Evolutionary conservation across 2,113 vertebrate species (phyloP), one percentile per base, ranked within the genome.

Genomic region (Calyptommatus sinebrachiatus): DNA sequence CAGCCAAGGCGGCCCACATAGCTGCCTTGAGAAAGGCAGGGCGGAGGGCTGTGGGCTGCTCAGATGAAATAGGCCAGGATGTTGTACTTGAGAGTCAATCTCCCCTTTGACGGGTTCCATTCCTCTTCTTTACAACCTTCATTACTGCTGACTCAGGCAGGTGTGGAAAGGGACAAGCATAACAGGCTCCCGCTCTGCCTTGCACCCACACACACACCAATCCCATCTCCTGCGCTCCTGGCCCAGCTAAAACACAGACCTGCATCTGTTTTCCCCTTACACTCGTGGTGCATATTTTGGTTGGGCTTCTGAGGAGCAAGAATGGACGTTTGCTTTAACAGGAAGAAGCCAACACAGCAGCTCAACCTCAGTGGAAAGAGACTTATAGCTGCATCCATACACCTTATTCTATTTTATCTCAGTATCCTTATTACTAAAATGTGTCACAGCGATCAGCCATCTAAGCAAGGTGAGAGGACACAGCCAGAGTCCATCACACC

Each of bases 1-100:
- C 28, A 26, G 24, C 5, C 2, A 11, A 24, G 46, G 62, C n/a
- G 41, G 26, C 68, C 11, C 16, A 8, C 1, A 7, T n/a, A 2
- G 53, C 35, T n/a, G 48, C 18, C 68, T 46, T 20, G 35, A 79
- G 69, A 29, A 18, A 63, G 69, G 10, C 53, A 24, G 57, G 67
- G 53, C 62, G 77, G 41, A 26, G 28, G 60, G 24, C 24, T 63
- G 57, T 63, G 60, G 57, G 62, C 41, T 21, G 61, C 11, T 12
- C 2, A 7, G 69, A 53, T 80, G 71, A 67, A 80, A 80, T 73
- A 57, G 62, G 78, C 78, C 48, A 53, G 71, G 78, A 80, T 80
- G 78, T 73, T 73, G 78, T 60, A 21, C 71, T 80, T 80, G 71
- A 80, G 62, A 73, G 57, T 46, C 71, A 80, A 80, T 80, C 78